Conservation (phyloP, 2,888 invertebrate species). For the Junonia oenone region DNA sequence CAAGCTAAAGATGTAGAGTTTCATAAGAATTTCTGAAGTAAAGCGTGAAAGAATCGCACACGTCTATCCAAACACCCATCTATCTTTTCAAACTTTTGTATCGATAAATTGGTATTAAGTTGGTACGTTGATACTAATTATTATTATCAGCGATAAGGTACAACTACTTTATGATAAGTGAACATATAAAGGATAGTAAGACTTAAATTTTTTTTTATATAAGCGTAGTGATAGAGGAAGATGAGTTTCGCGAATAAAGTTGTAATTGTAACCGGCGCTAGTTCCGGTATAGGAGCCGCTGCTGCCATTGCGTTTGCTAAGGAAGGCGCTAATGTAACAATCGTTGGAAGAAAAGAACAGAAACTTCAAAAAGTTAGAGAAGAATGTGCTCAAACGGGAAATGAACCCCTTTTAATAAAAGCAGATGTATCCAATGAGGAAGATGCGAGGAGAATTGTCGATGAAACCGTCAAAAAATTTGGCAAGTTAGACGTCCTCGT, state of each 20-base stretch:
- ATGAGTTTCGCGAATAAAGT: constrained; percentile 39
- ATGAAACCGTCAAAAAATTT: constrained; percentile 38
- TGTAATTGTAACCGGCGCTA: constrained; percentile 41
- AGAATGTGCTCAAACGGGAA: constrained; percentile 32
- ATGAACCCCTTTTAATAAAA: constrained; percentile 33
- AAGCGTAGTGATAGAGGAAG: no score
- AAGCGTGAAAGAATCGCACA: no score
- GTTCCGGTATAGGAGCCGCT: constrained; percentile 43
- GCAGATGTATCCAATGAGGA: constrained; percentile 42
- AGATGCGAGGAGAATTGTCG: constrained; percentile 34
- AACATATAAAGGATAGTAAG: no score
- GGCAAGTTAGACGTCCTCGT: constrained; percentile 44
- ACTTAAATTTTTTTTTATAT: no score
- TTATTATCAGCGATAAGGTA: no score
- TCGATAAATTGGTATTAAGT: no score
- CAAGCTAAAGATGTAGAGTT: no score
- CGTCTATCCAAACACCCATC: no score
- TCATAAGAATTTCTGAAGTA: no score
- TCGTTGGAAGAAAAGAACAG: constrained; percentile 38
- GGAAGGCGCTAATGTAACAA: constrained; percentile 39
- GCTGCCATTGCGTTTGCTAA: constrained; percentile 37
- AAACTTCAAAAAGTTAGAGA: constrained; percentile 36
- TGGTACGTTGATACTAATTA: no score
- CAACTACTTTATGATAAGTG: no score
- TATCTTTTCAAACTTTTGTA: no score